phyloP scores from a whole-genome alignment of 2,888 invertebrate genomes.

The Tanypteryx hageni region DNA sequence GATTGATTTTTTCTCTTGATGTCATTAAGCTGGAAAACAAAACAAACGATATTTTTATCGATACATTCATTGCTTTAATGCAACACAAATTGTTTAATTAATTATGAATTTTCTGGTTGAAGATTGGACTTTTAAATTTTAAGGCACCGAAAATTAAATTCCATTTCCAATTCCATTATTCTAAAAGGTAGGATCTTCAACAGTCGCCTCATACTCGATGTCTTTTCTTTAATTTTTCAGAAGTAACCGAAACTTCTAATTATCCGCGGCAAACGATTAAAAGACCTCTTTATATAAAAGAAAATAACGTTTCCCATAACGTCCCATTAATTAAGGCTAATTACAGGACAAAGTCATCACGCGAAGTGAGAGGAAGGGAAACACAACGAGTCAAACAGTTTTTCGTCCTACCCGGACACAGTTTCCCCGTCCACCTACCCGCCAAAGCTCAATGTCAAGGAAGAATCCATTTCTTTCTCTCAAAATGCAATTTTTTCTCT shows the following conservation, averaged over 20 bases:
- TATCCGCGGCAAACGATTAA: background rate
- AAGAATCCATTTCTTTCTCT: background rate
- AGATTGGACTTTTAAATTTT: too few relatives aligned
- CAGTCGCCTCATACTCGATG: background rate
- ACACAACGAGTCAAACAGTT: conserved; percentile 14
- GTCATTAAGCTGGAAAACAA: too few relatives aligned
- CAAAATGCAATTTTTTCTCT: background rate
- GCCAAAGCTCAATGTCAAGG: background rate
- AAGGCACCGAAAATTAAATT: too few relatives aligned
- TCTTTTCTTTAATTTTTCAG: background rate
- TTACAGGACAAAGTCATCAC: background rate
- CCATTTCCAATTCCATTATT: background rate
- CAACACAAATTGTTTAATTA: too few relatives aligned
- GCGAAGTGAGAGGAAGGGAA: background rate
- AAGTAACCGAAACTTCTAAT: conserved; percentile 19
- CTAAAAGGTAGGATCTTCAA: background rate
- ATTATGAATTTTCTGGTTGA: too few relatives aligned
- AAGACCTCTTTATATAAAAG: background rate
- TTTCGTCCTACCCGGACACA: too few relatives aligned
- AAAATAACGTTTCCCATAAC: background rate
- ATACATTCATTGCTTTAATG: too few relatives aligned
- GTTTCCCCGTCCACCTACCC: background rate
- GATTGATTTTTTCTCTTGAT: too few relatives aligned
- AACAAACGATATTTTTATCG: too few relatives aligned
- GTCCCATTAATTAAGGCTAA: conserved; percentile 10